Evolutionary conservation across 2,888 invertebrate species (phyloP), one percentile per base, ranked within the genome.

Genomic region (Phragmatobia fuliginosa): DNA sequence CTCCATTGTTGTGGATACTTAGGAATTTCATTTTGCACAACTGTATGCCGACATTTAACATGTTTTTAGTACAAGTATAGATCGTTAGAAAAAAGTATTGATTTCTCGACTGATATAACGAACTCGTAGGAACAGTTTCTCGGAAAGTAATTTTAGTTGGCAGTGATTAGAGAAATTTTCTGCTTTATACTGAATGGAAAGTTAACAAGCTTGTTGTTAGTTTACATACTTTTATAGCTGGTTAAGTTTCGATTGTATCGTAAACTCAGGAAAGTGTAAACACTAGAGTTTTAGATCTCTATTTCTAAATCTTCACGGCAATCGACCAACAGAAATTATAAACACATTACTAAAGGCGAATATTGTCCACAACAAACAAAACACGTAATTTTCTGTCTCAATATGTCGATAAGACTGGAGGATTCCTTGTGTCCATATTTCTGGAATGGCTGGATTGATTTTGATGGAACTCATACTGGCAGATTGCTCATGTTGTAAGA

Each of bases 11-110:
- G 73, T 80, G 73, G 63, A 68, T 66, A 70, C 75, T 66, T 28
- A 75, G 81, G 84, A 80, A 86, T 86, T 80, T 76, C 76, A 80
- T 82, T 41, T 84, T 80, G 79, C 81, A 80, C 80, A 81, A 83
- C 70, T 67, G 67, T 71, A 67, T 62, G 49, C 62, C 67, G 76
- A 67, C 56, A 56, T 71, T 79, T 80, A 81, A 72, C 74, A 74
- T 70, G 73, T 72, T 67, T 64, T 70, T 63, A 62, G 69, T 69
- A 49, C n/a, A 25, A 62, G 59, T 71, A 70, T 73, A 69, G 56
- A 52, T 11, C 52, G 70, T 62, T 70, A 67, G 68, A 45, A 63
- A 56, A 70, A 60, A 0, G 52, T 74, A 41, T 71, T 64, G 60
- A 67, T 71, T 59, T 72, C 31, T 67, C 32, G 61, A 67, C 25